phyloP scores from a whole-genome alignment of 1,140 invertebrate genomes.

The Bombyx mori region DNA sequence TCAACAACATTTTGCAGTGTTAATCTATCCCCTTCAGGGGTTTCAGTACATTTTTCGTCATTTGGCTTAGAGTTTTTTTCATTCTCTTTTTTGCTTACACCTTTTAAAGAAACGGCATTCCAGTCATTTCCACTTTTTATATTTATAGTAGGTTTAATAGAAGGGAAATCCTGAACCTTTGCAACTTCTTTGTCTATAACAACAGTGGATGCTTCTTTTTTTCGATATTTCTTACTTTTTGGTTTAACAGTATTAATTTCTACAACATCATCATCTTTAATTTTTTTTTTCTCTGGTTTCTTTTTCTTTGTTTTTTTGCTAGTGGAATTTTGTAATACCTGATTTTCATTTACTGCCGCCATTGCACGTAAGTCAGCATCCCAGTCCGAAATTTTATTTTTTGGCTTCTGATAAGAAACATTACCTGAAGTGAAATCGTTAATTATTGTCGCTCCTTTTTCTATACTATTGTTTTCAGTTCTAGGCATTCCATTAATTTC shows the following conservation, averaged over 20 bases:
- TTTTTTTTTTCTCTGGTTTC: constrained; percentile 16
- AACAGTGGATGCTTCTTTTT: constrained; percentile 20
- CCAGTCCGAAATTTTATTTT: constrained; percentile 19
- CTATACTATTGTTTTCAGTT: not conserved
- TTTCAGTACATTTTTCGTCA: constrained; percentile 32
- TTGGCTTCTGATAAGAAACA: not conserved
- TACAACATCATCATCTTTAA: constrained; percentile 9
- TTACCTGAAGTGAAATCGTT: not conserved
- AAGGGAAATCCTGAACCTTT: constrained; percentile 8
- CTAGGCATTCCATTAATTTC: not conserved
- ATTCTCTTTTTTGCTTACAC: constrained; percentile 15
- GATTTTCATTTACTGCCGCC: constrained; percentile 13
- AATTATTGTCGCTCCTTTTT: not conserved
- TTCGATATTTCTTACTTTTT: constrained; percentile 29
- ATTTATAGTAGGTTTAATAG: constrained; percentile 39
- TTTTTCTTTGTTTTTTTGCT: constrained; percentile 12
- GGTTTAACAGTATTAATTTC: constrained; percentile 6
- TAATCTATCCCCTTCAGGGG: constrained; percentile 47
- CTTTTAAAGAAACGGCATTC: not conserved
- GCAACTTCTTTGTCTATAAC: constrained; percentile 13
- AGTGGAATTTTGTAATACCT: constrained; percentile 13
- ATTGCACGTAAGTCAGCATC: constrained; percentile 47
- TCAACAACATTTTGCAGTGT: constrained; percentile 54
- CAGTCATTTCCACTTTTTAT: constrained; percentile 20
- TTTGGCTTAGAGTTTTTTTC: constrained; percentile 28